Conservation (phyloP, 2,888 invertebrate genomes). For the Siphonodentalium dalli region DNA sequence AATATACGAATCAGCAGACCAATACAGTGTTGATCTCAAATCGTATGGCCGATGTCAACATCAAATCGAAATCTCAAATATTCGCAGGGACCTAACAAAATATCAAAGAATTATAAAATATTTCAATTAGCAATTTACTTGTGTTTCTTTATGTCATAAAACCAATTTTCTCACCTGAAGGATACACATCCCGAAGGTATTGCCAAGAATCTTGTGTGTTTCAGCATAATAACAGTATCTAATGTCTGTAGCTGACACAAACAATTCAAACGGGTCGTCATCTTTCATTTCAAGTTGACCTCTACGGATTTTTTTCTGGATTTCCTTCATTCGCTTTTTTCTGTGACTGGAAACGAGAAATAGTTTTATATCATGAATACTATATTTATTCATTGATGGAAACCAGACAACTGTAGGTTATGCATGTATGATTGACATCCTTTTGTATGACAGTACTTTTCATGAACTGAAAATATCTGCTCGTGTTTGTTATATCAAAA, state of each 20-base stretch:
- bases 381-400: neutral
- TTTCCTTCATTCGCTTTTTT: conserved; percentile 86
- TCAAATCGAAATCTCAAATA: neutral
- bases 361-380: neutral
- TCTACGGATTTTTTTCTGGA: conserved; percentile 83
- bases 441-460: too few species aligned
- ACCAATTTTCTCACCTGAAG: conserved; percentile 74
- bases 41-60: too few species aligned
- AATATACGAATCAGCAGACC: too few species aligned
- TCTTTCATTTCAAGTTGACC: conserved; percentile 87
- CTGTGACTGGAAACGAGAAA: conserved; percentile 74
- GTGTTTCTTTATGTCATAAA: conserved; percentile 1
- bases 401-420: neutral
- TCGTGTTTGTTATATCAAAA: too few species aligned
- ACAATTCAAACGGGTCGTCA: conserved; percentile 95
- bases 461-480: too few species aligned
- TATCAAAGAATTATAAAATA: neutral
- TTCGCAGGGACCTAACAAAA: neutral
- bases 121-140: neutral
- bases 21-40: too few species aligned
- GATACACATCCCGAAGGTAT: conserved; percentile 95
- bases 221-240: conserved; percentile 97
- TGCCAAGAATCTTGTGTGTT: conserved; percentile 96
- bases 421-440: neutral
- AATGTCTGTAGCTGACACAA: conserved; percentile 94